Percentiles rank a stretch among this genome's conserved stretches.
Evolutionary conservation across 2,888 invertebrate species (phyloP).

Genomic region (Cheilosia urbana): DNA sequence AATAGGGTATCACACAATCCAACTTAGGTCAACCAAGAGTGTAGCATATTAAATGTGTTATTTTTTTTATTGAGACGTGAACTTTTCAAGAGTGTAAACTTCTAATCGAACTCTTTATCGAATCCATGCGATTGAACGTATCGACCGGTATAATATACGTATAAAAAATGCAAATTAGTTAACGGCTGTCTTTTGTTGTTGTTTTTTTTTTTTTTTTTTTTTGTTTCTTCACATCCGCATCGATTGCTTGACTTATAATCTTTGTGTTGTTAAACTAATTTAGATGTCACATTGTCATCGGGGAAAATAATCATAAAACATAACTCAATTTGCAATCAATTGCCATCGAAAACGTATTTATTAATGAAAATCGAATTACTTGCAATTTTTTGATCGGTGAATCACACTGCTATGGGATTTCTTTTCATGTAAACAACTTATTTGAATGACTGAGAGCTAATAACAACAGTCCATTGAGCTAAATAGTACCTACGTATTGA

Average conservation of each 20-base stretch:
- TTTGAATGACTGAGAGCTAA: background rate
- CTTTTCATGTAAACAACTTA: background rate
- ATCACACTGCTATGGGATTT: background rate
- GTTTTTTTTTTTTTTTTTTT: background rate
- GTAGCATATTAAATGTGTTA: too few relatives aligned
- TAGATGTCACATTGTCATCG: slow-evolving; percentile 38
- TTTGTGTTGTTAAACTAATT: slow-evolving; percentile 40
- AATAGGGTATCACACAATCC: too few relatives aligned
- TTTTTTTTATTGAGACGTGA: background rate
- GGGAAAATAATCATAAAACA: slow-evolving; percentile 24
- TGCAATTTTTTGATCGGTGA: background rate
- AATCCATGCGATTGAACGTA: slow-evolving; percentile 24
- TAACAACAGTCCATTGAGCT: background rate
- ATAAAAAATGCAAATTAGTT: slow-evolving; percentile 45
- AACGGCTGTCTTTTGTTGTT: slow-evolving; percentile 16
- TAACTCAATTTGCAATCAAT: slow-evolving; percentile 25
- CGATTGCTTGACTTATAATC: slow-evolving; percentile 29
- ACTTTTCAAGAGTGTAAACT: slow-evolving; percentile 11
- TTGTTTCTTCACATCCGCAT: slow-evolving; percentile 47
- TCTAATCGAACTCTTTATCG: slow-evolving; percentile 6
- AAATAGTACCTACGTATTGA: slow-evolving; percentile 14
- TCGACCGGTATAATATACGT: slow-evolving; percentile 26
- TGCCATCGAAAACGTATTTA: slow-evolving; percentile 14
- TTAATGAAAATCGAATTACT: slow-evolving; percentile 12
- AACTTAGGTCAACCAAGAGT: too few relatives aligned